These are phyloP conservation scores for Melanotus villosus DNA, from an alignment of 2,888 invertebrate genomes.

Conservation along the genomic window DNA sequence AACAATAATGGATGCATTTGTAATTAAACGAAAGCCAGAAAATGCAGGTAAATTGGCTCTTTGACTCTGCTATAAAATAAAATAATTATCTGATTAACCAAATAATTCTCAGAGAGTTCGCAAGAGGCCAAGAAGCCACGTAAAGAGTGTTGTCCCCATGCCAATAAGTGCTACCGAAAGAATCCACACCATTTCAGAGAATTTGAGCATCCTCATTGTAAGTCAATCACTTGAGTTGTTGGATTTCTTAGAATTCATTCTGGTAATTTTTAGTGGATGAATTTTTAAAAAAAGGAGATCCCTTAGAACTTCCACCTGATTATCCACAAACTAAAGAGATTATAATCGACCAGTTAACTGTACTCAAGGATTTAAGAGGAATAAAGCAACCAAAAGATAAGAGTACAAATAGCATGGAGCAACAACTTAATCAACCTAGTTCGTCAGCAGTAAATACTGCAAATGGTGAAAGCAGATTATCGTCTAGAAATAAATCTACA, in stretches of 20 bases:
- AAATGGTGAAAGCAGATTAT: constrained; percentile 51
- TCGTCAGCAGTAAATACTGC: constrained; percentile 6
- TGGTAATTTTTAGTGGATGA: constrained; percentile 74
- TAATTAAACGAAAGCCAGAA: too few relatives aligned
- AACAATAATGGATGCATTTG: constrained; percentile 45
- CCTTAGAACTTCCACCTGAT: constrained; percentile 72
- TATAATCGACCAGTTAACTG: constrained; percentile 75
- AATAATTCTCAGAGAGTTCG: too few relatives aligned
- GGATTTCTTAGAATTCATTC: constrained; percentile 28
- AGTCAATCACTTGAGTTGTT: constrained; percentile 61
- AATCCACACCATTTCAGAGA: constrained; percentile 89
- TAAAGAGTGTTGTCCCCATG: constrained; percentile 80
- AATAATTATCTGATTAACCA: too few relatives aligned
- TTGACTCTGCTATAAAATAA: too few relatives aligned
- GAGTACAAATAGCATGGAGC: background rate
- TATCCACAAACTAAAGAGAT: constrained; percentile 70
- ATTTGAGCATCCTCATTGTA: constrained; percentile 86
- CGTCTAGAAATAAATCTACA: constrained; percentile 60
- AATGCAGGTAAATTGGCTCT: too few relatives aligned
- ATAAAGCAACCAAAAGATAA: background rate
- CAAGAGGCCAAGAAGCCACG: constrained; percentile 51
- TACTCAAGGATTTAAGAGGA: constrained; percentile 63
- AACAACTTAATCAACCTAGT: background rate
- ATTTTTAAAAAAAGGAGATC: constrained; percentile 71
- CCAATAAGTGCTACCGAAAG: constrained; percentile 83